A percentile compares a stretch with the other conserved stretches of the same genome.
Evolutionary conservation across 2,888 invertebrate genomes (phyloP).

Genomic region (Dryococelus australis): DNA sequence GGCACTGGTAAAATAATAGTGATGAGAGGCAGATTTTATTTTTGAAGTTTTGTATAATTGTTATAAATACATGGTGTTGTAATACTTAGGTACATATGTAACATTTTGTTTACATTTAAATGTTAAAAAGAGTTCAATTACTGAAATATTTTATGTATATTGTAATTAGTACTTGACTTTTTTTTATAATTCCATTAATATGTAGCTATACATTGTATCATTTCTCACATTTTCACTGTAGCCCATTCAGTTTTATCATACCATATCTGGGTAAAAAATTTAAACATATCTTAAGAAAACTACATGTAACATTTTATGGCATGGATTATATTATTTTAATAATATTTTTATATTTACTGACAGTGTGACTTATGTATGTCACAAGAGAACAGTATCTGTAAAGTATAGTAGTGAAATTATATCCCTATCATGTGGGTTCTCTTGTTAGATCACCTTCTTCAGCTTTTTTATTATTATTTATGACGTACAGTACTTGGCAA

Average conservation of each 20-base stretch:
- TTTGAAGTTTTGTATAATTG: neutral
- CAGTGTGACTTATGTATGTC: neutral
- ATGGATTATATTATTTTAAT: neutral
- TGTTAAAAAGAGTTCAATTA: neutral
- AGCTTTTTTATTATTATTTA: neutral
- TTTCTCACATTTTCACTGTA: neutral
- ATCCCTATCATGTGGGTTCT: no score
- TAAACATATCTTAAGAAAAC: neutral
- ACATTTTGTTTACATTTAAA: constrained; percentile 1
- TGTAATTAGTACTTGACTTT: neutral
- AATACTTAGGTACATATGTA: neutral
- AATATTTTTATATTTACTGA: neutral
- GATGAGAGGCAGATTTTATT: neutral
- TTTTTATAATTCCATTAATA: neutral
- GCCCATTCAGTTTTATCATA: neutral
- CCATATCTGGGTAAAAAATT: neutral
- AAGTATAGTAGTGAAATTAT: neutral
- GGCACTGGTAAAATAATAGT: constrained; percentile 4
- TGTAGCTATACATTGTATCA: neutral
- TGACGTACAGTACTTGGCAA: neutral
- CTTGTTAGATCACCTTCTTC: neutral
- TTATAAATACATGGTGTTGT: neutral
- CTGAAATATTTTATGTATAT: neutral
- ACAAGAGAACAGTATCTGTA: neutral
- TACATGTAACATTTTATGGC: neutral